Base-by-base conservation (phyloP, 2,888 invertebrate genomes). In the Trichogramma evanescens region DNA sequence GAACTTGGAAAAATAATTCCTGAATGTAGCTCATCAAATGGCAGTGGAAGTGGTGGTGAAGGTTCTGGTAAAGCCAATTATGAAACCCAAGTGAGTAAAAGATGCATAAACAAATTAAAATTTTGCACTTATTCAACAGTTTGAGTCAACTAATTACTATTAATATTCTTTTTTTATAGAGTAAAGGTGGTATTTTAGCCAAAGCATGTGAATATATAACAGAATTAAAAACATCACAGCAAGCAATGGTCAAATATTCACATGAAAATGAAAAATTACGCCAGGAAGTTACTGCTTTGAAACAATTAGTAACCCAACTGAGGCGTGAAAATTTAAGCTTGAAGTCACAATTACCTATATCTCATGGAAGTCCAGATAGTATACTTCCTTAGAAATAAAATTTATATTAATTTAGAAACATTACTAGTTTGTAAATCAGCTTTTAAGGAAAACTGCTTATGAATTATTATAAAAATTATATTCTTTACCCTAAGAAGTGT, bases 151-250 rank as follows among this genome's bases (percentile, higher is more conserved):
- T 38, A 46, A 52, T 39, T 51, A 40, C 26, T 45, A 41, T 52
- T 45, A 45, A 46, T 4, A 56, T 43, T 59, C 59, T 62, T 49
- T 45, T 62, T 59, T 69, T 67, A 45, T 84, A 91, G 84, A 95
- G 95, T 73, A 97, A 97, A 82, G 95, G 96, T 10, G 95, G 94
- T 59, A 95, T 96, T 69, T 79, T 97, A 69, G 92, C 95, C 5
- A 96, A 95, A 79, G 95, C 96, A 0, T 96, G 95, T 77, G 95
- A 96, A 74, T 92, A 96, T 77, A 95, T 97, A 65, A 83, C 85
- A 59, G 93, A 94, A 71, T 82, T 96, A 66, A 87, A 91, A 62
- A 84, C 86, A 52, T 86, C 87, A 65, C 89, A 93, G 75, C 86
- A 86, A 69, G 87, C 88, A 80, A 84, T 87, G 74, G 81, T 83